Evolutionary conservation across 2,113 vertebrate species (phyloP).

Genomic region (Laticauda laticaudata): DNA sequence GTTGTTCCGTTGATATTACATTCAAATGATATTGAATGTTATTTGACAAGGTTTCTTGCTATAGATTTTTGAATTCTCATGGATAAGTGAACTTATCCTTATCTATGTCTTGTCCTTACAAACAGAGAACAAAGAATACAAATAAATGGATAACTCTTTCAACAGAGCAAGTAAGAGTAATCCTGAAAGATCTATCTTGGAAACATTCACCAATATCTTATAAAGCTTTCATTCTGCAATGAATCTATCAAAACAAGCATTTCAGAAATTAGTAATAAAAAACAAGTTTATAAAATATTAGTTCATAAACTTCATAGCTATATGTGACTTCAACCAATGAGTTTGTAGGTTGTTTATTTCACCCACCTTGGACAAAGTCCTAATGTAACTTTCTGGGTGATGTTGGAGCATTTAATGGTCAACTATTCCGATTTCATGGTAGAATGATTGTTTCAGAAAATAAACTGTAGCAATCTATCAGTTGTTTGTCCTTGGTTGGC

Average conservation of each 20-base stretch:
- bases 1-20: neutral
- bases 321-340: slow-evolving; percentile 44
- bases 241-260: neutral
- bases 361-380: slow-evolving; percentile 64
- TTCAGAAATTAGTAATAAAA: slow-evolving; percentile 27
- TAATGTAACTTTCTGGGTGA: slow-evolving; percentile 15
- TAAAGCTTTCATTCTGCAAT: slow-evolving; percentile 6
- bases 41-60: neutral
- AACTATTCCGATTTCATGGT: slow-evolving; percentile 44
- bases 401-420: slow-evolving; percentile 49
- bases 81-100: neutral
- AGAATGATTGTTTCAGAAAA: slow-evolving; percentile 23
- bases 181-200: neutral
- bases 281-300: slow-evolving; percentile 30
- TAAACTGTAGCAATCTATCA: neutral
- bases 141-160: neutral
- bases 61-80: neutral
- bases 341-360: slow-evolving; percentile 55
- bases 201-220: neutral
- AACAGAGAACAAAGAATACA: neutral
- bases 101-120: neutral
- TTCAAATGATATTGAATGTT: neutral
- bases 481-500: neutral
- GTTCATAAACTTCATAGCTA: slow-evolving; percentile 27
- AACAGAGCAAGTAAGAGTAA: neutral